Base-by-base conservation (phyloP, 2,113 vertebrate species). In the Actenoides lindsayi region DNA sequence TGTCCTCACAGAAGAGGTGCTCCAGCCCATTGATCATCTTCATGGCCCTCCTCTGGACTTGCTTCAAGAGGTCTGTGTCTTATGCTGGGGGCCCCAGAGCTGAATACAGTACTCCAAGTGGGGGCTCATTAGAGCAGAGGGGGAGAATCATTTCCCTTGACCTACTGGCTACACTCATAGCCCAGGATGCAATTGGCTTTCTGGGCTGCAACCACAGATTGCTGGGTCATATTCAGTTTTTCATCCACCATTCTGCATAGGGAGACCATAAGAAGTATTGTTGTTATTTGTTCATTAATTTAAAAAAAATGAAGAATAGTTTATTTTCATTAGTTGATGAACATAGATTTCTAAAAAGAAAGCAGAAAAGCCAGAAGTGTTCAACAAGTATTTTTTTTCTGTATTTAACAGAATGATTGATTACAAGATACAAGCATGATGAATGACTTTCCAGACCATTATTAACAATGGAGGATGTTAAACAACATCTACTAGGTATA, bases 381-480 rank as follows among this genome's bases (percentile, higher is more conserved):
- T 93, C 17, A 63, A 21, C 2, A 53, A 74, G 18, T 7, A 14
- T 13, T 13, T 64, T 83, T n/a, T 8, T 54, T 17, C 13, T 53
- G 6, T 60, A 56, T 77, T 87, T 80, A 75, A 56, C 46, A 77
- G 16, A 11, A 35, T 81, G 73, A 91, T 81, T 67, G 31, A 92
- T 94, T 92, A 14, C 12, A 87, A 19, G n/a, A 56, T 5, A 70
- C 33, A 68, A 75, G 25, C 23, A 56, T 60, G 48, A 71, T 48
- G 17, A 90, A 95, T 13, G 16, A 37, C 51, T 92, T 94, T 78
- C 42, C 73, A 95, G 62, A 59, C 23, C 48, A 75, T 92, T 95
- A 80, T 54, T 51, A 95, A 65, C 23, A 67, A 41, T 54, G 54
- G 50, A 93, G 48, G 42, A 78, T 84, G 76, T 84, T 87, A 87